These are phyloP conservation scores for Centroberyx gerrardi DNA, from an alignment of 2,797 vertebrate genomes.

Conservation along the genomic window DNA sequence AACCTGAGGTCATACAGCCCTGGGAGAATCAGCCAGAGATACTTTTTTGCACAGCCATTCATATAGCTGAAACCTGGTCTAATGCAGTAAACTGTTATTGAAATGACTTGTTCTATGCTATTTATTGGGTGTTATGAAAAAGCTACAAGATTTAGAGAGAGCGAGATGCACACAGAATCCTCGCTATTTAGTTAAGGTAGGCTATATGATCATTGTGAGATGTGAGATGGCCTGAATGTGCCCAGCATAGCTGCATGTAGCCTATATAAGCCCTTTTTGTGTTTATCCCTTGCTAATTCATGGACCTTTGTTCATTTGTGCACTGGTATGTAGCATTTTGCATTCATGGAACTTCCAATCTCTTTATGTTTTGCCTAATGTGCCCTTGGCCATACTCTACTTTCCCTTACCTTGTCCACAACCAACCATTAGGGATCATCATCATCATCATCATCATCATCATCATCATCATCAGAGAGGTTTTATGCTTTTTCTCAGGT, in stretches of 20 bases:
- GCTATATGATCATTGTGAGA: constrained; percentile 15
- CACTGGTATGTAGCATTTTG: too few species aligned
- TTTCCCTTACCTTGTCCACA: too few species aligned
- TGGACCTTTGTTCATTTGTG: too few species aligned
- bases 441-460: too few species aligned
- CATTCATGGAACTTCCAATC: too few species aligned
- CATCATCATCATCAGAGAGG: too few species aligned
- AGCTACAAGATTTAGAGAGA: constrained; percentile 36
- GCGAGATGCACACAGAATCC: neutral
- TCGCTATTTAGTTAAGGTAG: constrained; percentile 8
- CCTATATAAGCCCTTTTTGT: too few species aligned
- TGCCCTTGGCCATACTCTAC: neutral
- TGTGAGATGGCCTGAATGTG: neutral
- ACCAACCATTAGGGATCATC: too few species aligned
- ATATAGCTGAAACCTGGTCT: constrained; percentile 11
- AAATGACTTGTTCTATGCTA: neutral
- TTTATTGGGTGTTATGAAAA: constrained; percentile 5
- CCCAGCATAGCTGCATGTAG: neutral
- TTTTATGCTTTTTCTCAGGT: too few species aligned
- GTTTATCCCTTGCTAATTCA: too few species aligned
- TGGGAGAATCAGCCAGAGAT: neutral
- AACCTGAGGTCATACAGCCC: constrained; percentile 41
- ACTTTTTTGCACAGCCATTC: constrained; percentile 21
- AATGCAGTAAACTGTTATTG: constrained; percentile 14
- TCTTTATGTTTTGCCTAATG: too few species aligned